Conservation (phyloP, 1,140 invertebrate genomes). For the Elymnias hypermnestra region DNA sequence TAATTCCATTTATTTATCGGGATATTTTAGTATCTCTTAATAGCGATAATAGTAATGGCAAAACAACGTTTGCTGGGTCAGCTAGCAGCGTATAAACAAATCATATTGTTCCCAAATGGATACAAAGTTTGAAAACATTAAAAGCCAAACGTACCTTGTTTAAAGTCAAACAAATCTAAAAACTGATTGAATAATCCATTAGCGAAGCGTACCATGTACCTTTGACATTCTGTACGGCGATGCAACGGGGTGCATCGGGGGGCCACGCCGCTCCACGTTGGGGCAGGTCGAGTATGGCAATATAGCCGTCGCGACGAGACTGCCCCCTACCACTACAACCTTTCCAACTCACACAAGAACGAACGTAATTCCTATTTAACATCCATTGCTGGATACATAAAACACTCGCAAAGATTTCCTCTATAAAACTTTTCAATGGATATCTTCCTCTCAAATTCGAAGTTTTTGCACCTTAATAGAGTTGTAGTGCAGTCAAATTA, state of each 20-base stretch:
- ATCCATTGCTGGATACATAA: slow-evolving; percentile 30
- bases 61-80: too few species aligned
- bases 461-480: too few species aligned
- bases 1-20: too few species aligned
- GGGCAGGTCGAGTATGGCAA: slow-evolving; percentile 49
- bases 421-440: too few species aligned
- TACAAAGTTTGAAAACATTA: background rate
- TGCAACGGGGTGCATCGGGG: slow-evolving; percentile 29
- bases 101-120: too few species aligned
- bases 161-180: slow-evolving; percentile 17
- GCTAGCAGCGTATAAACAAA: too few species aligned
- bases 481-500: slow-evolving; percentile 47
- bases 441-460: too few species aligned
- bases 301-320: slow-evolving; percentile 23
- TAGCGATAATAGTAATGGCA: too few species aligned
- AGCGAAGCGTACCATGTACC: slow-evolving; percentile 14
- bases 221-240: slow-evolving; percentile 25
- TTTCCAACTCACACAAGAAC: background rate
- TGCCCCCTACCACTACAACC: background rate
- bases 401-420: too few species aligned
- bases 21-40: too few species aligned
- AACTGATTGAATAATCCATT: slow-evolving; percentile 26
- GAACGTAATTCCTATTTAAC: background rate
- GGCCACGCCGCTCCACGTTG: slow-evolving; percentile 38
- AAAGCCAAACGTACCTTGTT: slow-evolving; percentile 4